phyloP scores from a whole-genome alignment of 2,888 invertebrate species.

The Laothoe populi region DNA sequence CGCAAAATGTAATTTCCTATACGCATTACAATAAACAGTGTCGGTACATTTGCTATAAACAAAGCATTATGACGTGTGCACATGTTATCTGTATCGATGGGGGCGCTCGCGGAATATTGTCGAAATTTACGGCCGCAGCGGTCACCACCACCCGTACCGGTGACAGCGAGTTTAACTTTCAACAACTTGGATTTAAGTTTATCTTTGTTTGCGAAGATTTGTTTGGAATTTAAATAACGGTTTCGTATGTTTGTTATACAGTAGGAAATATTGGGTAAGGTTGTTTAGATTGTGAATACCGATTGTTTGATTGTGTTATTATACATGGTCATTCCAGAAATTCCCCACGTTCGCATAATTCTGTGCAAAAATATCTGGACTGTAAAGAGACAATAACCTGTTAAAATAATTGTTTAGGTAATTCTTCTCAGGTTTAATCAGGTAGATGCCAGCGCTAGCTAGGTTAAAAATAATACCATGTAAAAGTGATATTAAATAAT shows the following conservation, averaged over 20 bases:
- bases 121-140: slow-evolving; percentile 12
- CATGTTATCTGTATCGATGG: slow-evolving; percentile 21
- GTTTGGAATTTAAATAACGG: not conserved
- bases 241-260: not conserved
- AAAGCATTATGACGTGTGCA: slow-evolving; percentile 27
- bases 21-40: slow-evolving; percentile 22
- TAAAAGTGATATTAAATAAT: no score
- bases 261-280: no score
- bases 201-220: not conserved
- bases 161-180: slow-evolving; percentile 11
- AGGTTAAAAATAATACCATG: no score
- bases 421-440: no score
- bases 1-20: not conserved
- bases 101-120: slow-evolving; percentile 11
- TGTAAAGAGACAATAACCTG: no score
- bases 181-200: slow-evolving; percentile 19
- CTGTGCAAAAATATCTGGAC: no score
- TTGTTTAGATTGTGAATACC: no score
- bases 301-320: no score
- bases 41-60: slow-evolving; percentile 24
- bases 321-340: no score
- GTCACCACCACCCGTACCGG: not conserved
- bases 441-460: no score
- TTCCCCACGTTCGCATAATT: no score
- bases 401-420: no score